Percentiles rank a stretch among this genome's conserved stretches.
Conservation (phyloP, 2,113 vertebrate species). For the Gasterosteus nipponicus region DNA sequence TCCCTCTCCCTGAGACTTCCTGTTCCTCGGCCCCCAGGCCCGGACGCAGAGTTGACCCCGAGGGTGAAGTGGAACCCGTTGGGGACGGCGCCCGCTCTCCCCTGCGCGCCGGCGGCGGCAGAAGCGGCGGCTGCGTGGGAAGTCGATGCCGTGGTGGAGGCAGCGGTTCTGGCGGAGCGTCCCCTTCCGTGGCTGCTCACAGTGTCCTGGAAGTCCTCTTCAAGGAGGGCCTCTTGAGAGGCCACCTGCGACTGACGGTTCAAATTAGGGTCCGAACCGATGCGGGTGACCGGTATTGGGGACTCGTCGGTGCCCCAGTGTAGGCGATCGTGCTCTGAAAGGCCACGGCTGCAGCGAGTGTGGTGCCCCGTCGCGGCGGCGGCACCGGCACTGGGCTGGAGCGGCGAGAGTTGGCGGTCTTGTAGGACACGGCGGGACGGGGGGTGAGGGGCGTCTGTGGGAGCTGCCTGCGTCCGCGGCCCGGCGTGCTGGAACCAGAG, state of each 20-base stretch:
- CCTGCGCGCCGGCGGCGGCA: slow-evolving; percentile 79
- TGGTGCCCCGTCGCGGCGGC: slow-evolving; percentile 79
- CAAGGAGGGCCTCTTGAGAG: slow-evolving; percentile 67
- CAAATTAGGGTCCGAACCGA: slow-evolving; percentile 89
- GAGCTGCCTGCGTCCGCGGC: slow-evolving; percentile 91
- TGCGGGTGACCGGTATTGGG: slow-evolving; percentile 83
- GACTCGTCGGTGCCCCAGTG: slow-evolving; percentile 76
- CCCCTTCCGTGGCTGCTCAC: slow-evolving; percentile 87
- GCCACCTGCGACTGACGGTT: slow-evolving; percentile 77
- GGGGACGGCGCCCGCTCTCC: slow-evolving; percentile 85
- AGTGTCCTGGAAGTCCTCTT: slow-evolving; percentile 92
- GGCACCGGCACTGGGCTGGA: slow-evolving; percentile 81
- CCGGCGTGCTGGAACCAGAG: slow-evolving; percentile 88
- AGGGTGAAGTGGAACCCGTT: slow-evolving; percentile 95
- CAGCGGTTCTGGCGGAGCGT: slow-evolving; percentile 83
- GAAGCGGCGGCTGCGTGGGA: slow-evolving; percentile 75
- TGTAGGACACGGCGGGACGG: slow-evolving; percentile 93
- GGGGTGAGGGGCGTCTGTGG: slow-evolving; percentile 97
- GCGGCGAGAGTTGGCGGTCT: slow-evolving; percentile 91
- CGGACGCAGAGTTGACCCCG: slow-evolving; percentile 83
- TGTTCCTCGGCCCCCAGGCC: slow-evolving; percentile 77
- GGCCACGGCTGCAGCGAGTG: slow-evolving; percentile 88
- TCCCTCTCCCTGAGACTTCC: slow-evolving; percentile 89
- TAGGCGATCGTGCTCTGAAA: slow-evolving; percentile 90
- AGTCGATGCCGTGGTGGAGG: slow-evolving; percentile 75